Percentiles rank a stretch among this genome's conserved stretches.
phyloP scores from a whole-genome alignment of 2,113 vertebrate species.

The Cisticola juncidis region DNA sequence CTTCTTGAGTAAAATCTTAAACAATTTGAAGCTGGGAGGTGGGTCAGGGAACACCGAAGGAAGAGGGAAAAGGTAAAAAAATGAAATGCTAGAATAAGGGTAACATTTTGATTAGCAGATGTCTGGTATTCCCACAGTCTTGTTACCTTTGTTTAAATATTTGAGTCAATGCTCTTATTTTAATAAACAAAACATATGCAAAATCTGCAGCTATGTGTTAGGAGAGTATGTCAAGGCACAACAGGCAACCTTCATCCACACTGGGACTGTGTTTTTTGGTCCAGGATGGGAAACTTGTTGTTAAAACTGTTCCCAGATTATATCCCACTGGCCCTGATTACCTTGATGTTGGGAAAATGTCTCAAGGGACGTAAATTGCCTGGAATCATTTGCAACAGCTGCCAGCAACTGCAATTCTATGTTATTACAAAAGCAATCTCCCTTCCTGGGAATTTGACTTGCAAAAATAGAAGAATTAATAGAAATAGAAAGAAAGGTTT shows the following conservation, averaged over 20 bases:
- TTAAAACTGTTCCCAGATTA: conserved; percentile 53
- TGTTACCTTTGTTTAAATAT: conserved; percentile 22
- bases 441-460: conserved; percentile 57
- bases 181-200: conserved; percentile 45
- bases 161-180: not conserved
- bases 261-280: conserved; percentile 15
- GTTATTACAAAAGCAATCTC: conserved; percentile 69
- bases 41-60: not conserved
- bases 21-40: not conserved
- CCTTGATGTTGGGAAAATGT: conserved; percentile 60
- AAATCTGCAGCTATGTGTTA: not conserved
- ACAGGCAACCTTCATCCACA: not conserved
- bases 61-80: not conserved
- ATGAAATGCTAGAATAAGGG: not conserved
- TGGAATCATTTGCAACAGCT: conserved; percentile 68
- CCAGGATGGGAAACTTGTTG: conserved; percentile 42
- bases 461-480: conserved; percentile 61
- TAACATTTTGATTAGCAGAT: not conserved
- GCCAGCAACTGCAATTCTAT: conserved; percentile 52
- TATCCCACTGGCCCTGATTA: conserved; percentile 65
- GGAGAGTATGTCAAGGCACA: conserved; percentile 16
- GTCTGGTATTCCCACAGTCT: not conserved
- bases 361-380: conserved; percentile 50
- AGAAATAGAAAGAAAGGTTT: conserved; percentile 40
- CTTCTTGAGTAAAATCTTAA: not conserved